These are phyloP conservation scores for Pandemis cinnamomeana DNA, from an alignment of 2,888 invertebrate genomes.

Conservation along the genomic window DNA sequence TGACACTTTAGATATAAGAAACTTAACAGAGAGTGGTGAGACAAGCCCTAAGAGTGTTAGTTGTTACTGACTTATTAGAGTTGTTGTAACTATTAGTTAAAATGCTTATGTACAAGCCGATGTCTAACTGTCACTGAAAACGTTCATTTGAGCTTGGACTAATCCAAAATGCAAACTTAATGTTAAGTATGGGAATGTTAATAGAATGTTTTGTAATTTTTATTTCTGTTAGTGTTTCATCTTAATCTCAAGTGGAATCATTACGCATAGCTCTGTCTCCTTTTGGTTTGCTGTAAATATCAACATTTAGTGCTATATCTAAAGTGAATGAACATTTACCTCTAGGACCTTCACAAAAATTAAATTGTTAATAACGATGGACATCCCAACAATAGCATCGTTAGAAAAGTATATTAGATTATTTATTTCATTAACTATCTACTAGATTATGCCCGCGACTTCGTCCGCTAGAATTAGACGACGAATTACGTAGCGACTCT, in stretches of 20 bases:
- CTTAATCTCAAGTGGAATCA: background rate
- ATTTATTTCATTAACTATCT: too few species aligned
- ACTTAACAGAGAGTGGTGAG: too few species aligned
- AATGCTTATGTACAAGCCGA: background rate
- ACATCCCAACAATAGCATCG: background rate
- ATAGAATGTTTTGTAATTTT: slow-evolving; percentile 14
- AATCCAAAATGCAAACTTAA: slow-evolving; percentile 32
- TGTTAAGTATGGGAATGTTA: slow-evolving; percentile 16
- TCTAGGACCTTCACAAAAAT: slow-evolving; percentile 1
- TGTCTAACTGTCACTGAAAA: slow-evolving; percentile 10
- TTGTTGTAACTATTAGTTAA: background rate
- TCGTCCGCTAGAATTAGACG: too few species aligned
- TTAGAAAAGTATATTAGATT: too few species aligned
- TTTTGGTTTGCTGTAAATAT: background rate
- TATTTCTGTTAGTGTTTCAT: slow-evolving; percentile 21
- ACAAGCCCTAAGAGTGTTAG: too few species aligned
- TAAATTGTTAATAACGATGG: background rate
- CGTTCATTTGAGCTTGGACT: slow-evolving; percentile 5
- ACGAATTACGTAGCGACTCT: too few species aligned
- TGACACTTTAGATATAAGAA: too few species aligned
- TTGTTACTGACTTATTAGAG: background rate
- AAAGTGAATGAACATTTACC: background rate
- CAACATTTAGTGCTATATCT: slow-evolving; percentile 25
- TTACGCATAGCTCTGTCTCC: background rate
- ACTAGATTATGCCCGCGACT: too few species aligned